phyloP scores from a whole-genome alignment of 2,888 invertebrate genomes.

The Lomographa bimaculata region DNA sequence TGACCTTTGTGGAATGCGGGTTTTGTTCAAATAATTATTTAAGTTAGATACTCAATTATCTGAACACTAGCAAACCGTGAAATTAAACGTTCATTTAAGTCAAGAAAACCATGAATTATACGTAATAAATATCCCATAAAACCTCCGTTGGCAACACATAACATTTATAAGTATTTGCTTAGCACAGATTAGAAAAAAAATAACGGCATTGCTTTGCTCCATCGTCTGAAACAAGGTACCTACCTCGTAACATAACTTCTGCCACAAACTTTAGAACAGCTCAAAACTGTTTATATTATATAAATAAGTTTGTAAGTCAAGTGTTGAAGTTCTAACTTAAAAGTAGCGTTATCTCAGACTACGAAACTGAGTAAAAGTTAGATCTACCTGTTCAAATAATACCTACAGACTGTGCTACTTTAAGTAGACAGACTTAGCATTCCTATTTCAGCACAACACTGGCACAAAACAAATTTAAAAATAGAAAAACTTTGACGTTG shows the following conservation, averaged over 20 bases:
- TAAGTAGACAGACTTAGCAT: slow-evolving; percentile 17
- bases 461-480: slow-evolving; percentile 30
- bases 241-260: no score
- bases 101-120: no score
- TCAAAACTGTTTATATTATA: no score
- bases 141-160: no score
- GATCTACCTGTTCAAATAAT: slow-evolving; percentile 28
- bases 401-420: slow-evolving; percentile 23
- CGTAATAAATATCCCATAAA: background rate
- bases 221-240: no score
- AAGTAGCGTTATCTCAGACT: slow-evolving; percentile 18
- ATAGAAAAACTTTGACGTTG: slow-evolving; percentile 20
- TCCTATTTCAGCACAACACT: slow-evolving; percentile 29
- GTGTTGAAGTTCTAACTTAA: slow-evolving; percentile 7
- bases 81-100: no score
- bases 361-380: slow-evolving; percentile 20
- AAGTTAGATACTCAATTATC: no score
- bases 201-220: no score
- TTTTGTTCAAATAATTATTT: slow-evolving; percentile 2
- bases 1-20: slow-evolving; percentile 15
- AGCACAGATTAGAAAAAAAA: no score
- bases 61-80: slow-evolving; percentile 1
- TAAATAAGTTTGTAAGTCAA: no score
- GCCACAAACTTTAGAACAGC: no score
- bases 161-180: no score